phyloP scores from a whole-genome alignment of 1,140 invertebrate genomes.

The Drosophila parabipectinata region DNA sequence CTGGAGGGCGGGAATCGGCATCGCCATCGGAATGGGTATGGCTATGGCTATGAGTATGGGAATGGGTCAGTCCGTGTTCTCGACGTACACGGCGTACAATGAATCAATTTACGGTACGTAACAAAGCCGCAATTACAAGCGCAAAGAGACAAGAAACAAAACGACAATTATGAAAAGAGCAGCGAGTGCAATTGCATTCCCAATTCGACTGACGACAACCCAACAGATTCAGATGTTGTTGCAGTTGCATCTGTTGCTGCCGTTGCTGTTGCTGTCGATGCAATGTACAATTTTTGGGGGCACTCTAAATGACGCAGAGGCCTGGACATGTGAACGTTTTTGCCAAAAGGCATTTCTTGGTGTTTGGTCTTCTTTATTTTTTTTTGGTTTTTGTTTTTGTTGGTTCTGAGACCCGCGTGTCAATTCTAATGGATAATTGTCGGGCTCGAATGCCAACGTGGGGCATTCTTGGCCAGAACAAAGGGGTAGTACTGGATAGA shows the following conservation, averaged over 20 bases:
- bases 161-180: constrained; percentile 70
- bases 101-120: constrained; percentile 82
- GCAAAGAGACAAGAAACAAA: constrained; percentile 55
- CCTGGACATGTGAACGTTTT: constrained; percentile 42
- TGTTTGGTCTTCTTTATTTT: constrained; percentile 11
- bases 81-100: constrained; percentile 64
- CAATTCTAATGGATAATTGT: constrained; percentile 81
- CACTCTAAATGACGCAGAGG: constrained; percentile 59
- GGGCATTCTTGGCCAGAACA: constrained; percentile 11
- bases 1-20: constrained; percentile 5
- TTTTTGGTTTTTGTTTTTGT: background rate
- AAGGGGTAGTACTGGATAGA: constrained; percentile 38
- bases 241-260: constrained; percentile 28
- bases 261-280: constrained; percentile 13
- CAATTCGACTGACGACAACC: constrained; percentile 50
- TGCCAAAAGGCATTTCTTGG: constrained; percentile 30
- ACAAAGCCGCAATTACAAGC: constrained; percentile 79
- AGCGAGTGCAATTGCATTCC: constrained; percentile 77
- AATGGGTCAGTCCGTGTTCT: constrained; percentile 40
- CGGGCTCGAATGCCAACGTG: constrained; percentile 61
- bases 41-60: background rate
- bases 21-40: background rate
- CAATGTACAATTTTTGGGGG: constrained; percentile 54
- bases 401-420: constrained; percentile 56
- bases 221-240: constrained; percentile 11